A percentile compares a stretch with the other conserved stretches of the same genome.
These are phyloP conservation scores for Thinocorus orbignyianus DNA, from an alignment of 2,113 vertebrate species.

Conservation along the genomic window DNA sequence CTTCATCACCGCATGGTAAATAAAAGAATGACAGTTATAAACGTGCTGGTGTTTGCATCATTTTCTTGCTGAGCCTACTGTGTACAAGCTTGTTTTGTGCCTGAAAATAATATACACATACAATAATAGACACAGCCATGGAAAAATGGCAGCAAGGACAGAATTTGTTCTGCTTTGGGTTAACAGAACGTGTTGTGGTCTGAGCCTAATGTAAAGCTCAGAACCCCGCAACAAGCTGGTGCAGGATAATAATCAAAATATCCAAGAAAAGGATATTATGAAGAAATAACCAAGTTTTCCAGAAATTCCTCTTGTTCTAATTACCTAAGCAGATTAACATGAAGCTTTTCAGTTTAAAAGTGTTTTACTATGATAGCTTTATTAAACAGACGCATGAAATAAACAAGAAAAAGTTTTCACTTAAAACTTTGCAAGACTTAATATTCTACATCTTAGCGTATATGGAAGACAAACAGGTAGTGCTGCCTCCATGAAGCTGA, in stretches of 20 bases:
- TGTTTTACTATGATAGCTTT: neutral
- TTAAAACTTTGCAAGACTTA: neutral
- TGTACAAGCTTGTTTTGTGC: neutral
- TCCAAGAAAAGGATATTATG: neutral
- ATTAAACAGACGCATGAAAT: neutral
- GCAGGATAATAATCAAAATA: neutral
- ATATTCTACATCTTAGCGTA: neutral
- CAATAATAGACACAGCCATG: neutral
- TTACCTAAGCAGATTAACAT: neutral
- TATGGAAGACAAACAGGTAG: neutral
- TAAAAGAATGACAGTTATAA: slow-evolving; percentile 15
- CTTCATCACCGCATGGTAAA: slow-evolving; percentile 47
- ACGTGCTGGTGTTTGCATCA: neutral
- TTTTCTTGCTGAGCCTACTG: slow-evolving; percentile 21
- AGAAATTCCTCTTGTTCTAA: neutral
- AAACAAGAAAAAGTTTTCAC: neutral
- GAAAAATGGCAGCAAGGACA: neutral
- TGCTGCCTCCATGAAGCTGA: neutral
- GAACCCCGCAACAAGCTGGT: neutral
- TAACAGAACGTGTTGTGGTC: neutral
- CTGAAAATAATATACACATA: neutral
- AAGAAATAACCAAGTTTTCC: neutral
- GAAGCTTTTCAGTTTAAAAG: neutral
- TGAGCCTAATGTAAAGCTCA: neutral
- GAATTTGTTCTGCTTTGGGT: neutral